Evolutionary conservation across 2,888 invertebrate genomes (phyloP).

Genomic region (Nineta flava): DNA sequence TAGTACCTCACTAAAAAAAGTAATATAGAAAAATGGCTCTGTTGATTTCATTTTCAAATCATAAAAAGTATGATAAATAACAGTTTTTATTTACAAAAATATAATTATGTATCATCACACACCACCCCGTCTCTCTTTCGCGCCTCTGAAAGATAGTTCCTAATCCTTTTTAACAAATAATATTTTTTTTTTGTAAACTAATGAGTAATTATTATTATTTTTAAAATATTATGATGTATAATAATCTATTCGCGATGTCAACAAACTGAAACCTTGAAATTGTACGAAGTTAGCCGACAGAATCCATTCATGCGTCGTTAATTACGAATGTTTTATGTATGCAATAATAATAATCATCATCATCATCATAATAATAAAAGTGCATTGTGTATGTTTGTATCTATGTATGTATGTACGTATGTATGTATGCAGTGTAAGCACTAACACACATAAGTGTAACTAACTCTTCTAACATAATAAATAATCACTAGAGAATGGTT

Average conservation of each 20-base stretch:
- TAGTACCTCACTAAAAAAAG: too few species aligned
- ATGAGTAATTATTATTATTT: background rate
- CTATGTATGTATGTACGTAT: background rate
- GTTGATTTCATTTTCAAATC: too few species aligned
- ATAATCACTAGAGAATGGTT: too few species aligned
- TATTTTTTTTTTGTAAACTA: background rate
- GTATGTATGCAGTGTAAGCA: background rate
- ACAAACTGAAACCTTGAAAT: background rate
- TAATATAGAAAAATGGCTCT: too few species aligned
- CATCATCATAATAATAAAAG: too few species aligned
- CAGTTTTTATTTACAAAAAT: too few species aligned
- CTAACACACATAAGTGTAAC: too few species aligned
- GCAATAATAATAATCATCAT: background rate
- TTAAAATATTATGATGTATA: too few species aligned
- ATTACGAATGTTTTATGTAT: background rate
- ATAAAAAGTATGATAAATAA: too few species aligned
- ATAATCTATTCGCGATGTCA: background rate
- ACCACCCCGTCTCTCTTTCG: too few species aligned
- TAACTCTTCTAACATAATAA: too few species aligned
- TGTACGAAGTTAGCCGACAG: background rate
- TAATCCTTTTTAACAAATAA: background rate
- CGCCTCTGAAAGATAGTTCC: background rate
- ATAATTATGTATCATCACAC: too few species aligned
- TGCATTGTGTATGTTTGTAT: background rate
- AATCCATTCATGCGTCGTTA: conserved; percentile 1